Evolutionary conservation across 2,888 invertebrate genomes (phyloP).

Genomic region (Cephus sareptanus): DNA sequence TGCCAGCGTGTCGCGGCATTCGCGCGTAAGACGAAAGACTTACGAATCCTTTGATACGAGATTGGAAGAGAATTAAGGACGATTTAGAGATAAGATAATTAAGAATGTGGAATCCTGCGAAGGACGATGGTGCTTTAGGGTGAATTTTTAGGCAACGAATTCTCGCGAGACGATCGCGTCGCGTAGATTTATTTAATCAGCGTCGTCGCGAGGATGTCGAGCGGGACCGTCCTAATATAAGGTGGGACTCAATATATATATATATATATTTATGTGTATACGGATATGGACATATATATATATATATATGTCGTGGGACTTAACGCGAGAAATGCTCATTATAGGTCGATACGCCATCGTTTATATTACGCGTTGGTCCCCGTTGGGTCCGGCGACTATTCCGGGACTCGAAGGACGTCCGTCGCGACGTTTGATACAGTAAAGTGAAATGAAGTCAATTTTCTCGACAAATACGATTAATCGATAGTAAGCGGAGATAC

Average conservation of each 20-base stretch:
- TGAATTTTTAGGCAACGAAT: constrained; percentile 2
- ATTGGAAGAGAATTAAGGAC: too few relatives aligned
- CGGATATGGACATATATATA: constrained; percentile 23
- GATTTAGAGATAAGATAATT: too few relatives aligned
- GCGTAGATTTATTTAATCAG: not conserved
- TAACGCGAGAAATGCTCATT: constrained; percentile 12
- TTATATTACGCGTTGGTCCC: too few relatives aligned
- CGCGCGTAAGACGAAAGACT: too few relatives aligned
- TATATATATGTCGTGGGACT: constrained; percentile 26
- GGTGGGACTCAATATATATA: constrained; percentile 1
- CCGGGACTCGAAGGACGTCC: not conserved
- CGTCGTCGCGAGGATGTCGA: too few relatives aligned
- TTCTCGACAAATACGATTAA: constrained; percentile 46
- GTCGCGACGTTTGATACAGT: not conserved
- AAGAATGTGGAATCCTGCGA: too few relatives aligned
- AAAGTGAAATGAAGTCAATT: constrained; percentile 41
- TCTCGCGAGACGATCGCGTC: not conserved
- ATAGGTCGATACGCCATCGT: not conserved
- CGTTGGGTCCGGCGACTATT: too few relatives aligned
- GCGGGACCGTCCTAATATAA: too few relatives aligned
- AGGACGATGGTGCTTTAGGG: constrained; percentile 5
- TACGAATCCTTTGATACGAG: too few relatives aligned
- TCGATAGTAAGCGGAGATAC: constrained; percentile 16
- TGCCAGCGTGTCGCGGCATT: too few relatives aligned
- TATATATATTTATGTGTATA: constrained; percentile 15